phyloP scores from a whole-genome alignment of 2,113 vertebrate species.

The Oostethus manadensis region DNA sequence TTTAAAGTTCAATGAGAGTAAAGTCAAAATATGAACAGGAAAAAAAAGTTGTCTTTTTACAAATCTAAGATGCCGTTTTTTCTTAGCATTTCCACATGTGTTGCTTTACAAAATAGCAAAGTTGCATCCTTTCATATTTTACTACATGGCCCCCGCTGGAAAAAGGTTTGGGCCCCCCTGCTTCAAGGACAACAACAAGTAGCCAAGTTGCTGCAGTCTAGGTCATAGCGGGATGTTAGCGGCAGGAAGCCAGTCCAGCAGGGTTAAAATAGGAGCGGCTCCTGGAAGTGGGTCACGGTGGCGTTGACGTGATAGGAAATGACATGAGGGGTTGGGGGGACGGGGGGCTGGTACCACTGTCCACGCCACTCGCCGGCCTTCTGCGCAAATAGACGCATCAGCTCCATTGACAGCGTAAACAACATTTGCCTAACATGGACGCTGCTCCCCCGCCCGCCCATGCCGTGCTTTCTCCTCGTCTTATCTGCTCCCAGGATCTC shows the following conservation, averaged over 20 bases:
- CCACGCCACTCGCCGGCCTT: constrained; percentile 46
- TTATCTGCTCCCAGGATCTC: constrained; percentile 10
- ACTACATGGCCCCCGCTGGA: too few relatives aligned
- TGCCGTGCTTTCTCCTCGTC: constrained; percentile 1
- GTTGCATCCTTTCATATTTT: too few relatives aligned
- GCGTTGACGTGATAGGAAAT: constrained; percentile 59
- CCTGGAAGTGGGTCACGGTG: constrained; percentile 68
- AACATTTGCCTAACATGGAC: constrained; percentile 6
- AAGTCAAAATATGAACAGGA: too few relatives aligned
- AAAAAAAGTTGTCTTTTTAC: too few relatives aligned
- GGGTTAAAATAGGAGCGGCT: constrained; percentile 37
- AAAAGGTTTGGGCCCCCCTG: too few relatives aligned
- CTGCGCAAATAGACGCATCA: constrained; percentile 5
- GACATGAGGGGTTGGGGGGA: constrained; percentile 37
- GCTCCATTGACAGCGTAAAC: constrained; percentile 25
- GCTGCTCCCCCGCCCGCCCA: background rate
- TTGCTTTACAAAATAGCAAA: too few relatives aligned
- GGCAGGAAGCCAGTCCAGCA: constrained; percentile 10
- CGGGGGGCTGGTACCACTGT: constrained; percentile 32
- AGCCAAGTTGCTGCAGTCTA: too few relatives aligned
- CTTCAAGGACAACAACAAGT: too few relatives aligned
- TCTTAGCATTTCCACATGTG: too few relatives aligned
- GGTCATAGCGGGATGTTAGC: constrained; percentile 3
- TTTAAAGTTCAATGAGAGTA: too few relatives aligned
- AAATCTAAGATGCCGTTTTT: too few relatives aligned